Evolutionary conservation across 2,888 invertebrate genomes (phyloP).

Genomic region (Amorpha juglandis): DNA sequence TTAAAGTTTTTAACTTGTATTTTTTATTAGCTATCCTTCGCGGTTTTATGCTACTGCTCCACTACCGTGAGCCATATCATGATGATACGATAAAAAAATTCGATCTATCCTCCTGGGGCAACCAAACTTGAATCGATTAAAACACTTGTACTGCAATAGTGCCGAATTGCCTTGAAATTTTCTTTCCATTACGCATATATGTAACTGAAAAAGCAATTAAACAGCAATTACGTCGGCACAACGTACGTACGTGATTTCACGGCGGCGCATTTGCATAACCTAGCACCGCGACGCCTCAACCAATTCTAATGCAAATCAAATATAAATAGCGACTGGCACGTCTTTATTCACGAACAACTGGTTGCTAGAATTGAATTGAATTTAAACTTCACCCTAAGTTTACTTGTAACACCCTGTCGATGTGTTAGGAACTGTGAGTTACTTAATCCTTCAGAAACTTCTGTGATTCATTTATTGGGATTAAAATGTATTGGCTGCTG

Average conservation of each 20-base stretch:
- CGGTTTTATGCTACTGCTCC: too few species aligned
- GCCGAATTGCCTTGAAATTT: background rate
- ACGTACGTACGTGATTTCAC: conserved; percentile 8
- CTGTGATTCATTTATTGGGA: background rate
- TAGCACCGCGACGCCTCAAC: conserved; percentile 32
- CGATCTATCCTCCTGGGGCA: too few species aligned
- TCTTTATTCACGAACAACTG: conserved; percentile 37
- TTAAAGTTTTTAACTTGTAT: too few species aligned
- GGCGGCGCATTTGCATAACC: conserved; percentile 36
- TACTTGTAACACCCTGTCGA: background rate
- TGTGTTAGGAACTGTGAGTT: background rate
- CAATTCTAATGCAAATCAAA: conserved; percentile 57
- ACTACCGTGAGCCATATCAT: too few species aligned
- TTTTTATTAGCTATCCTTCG: too few species aligned
- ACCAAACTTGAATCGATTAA: too few species aligned
- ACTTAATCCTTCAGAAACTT: background rate
- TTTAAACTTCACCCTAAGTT: conserved; percentile 43
- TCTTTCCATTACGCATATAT: background rate
- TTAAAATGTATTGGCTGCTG: background rate
- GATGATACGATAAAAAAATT: too few species aligned
- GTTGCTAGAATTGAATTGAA: conserved; percentile 44
- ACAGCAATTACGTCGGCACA: conserved; percentile 9
- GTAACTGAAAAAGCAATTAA: conserved; percentile 9
- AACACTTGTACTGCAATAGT: too few species aligned
- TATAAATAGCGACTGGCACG: conserved; percentile 53